phyloP scores from a whole-genome alignment of 53 echinoderm and acorn worm genomes.

The Hippasteria phrygiana region DNA sequence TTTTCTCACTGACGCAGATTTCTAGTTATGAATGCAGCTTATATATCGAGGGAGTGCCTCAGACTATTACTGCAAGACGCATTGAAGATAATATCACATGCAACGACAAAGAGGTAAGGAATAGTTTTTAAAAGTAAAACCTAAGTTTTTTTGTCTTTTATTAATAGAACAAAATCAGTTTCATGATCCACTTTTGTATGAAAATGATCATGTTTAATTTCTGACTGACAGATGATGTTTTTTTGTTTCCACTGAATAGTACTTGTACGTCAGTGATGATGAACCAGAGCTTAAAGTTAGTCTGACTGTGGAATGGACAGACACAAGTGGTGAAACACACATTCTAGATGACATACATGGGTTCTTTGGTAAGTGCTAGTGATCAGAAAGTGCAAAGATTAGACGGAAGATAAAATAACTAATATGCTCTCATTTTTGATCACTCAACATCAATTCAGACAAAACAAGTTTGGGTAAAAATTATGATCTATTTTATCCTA shows the following conservation, averaged over 20 bases:
- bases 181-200: neutral
- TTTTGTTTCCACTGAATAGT: neutral
- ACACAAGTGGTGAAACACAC: too few relatives aligned
- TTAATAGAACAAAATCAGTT: neutral
- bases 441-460: neutral
- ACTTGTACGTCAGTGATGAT: too few relatives aligned
- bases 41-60: conserved; percentile 24
- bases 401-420: neutral
- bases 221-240: neutral
- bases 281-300: too few relatives aligned
- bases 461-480: too few relatives aligned
- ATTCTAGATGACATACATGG: too few relatives aligned
- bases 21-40: conserved; percentile 42
- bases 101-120: conserved; percentile 30
- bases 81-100: conserved; percentile 38
- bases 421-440: too few relatives aligned
- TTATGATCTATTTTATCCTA: too few relatives aligned
- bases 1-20: conserved; percentile 32
- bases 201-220: neutral
- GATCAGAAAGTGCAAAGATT: neutral
- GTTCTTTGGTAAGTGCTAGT: neutral
- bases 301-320: too few relatives aligned
- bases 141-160: neutral
- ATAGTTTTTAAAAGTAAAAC: neutral
- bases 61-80: conserved; percentile 19